These are phyloP conservation scores for Mystacides longicornis DNA, from an alignment of 2,888 invertebrate genomes.

Conservation along the genomic window DNA sequence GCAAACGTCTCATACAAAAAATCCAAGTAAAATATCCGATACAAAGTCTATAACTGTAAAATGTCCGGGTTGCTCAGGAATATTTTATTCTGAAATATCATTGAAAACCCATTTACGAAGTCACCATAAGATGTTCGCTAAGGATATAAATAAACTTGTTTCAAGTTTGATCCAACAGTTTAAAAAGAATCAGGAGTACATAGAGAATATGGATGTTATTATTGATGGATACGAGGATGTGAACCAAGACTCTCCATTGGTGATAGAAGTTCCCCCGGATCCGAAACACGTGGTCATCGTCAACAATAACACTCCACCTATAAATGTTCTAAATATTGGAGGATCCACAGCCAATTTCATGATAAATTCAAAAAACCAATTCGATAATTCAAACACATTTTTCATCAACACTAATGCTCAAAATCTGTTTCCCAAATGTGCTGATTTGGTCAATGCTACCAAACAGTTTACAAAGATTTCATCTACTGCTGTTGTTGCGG, in stretches of 20 bases:
- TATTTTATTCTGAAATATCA: conserved; percentile 56
- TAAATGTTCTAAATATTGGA: not conserved
- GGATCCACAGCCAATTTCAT: not conserved
- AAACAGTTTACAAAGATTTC: not conserved
- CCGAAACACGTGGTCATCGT: not conserved
- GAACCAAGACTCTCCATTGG: conserved; percentile 33
- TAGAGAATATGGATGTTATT: conserved; percentile 25
- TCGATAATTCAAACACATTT: not conserved
- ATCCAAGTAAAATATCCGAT: conserved; percentile 30
- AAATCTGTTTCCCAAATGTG: not conserved
- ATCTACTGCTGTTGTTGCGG: too few species aligned
- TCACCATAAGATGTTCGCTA: conserved; percentile 60
- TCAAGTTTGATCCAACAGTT: conserved; percentile 43
- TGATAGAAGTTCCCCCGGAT: conserved; percentile 38
- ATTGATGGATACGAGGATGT: conserved; percentile 16
- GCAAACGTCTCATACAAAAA: conserved; percentile 37
- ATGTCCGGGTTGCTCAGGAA: conserved; percentile 61
- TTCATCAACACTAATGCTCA: not conserved
- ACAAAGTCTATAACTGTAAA: conserved; percentile 49
- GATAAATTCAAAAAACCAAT: not conserved
- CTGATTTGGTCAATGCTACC: not conserved
- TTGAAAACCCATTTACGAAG: conserved; percentile 56
- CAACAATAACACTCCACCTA: not conserved
- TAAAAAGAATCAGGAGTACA: conserved; percentile 28
- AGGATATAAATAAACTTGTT: conserved; percentile 53